Base-by-base conservation (phyloP, 2,113 vertebrate species). In the Nerophis ophidion region DNA sequence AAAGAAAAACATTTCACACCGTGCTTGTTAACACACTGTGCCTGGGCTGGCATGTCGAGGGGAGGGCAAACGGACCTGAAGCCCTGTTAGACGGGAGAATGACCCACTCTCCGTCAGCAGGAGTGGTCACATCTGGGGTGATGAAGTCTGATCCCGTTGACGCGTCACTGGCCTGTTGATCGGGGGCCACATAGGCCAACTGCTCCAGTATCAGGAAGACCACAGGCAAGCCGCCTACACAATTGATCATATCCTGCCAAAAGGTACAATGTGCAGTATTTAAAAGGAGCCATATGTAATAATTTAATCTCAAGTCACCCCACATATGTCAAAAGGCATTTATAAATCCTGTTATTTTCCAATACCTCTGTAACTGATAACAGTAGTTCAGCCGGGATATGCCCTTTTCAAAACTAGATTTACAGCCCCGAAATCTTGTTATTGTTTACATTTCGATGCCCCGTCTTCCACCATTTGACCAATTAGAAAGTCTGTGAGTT, bases 171-270 rank as follows among this genome's bases (percentile, higher is more conserved):
- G 42, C 60, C 69, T 87, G 91, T n/a, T 89, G 89, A 44, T 88
- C 80, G 5, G 83, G 86, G 61, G 88, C 89, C 66, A 92, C 71
- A 65, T 88, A 75, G 64, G 86, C 84, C 74, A 98, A 82, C 90
- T 99, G 95, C 79, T 97, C 95, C 90, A 99, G 79, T 8, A 98
- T 44, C 0, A 95, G 97, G 69, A 97, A 92, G 6, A 99, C 85
- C 52, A 94, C 91, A 45, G 93, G 92, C 42, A 97, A 61, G 19
- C 97, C 97, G 52, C 95, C 97, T 47, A 94, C 91, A 51, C 95
- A 96, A 77, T 97, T 99, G 79, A 99, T 94, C 88, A 95, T 89
- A 71, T 99, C 96, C 96, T 99, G 76, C 63, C 33, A 59, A 42
- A 35, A 9, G 44, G 17, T 13, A 49, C 9, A 58, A 34, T 49